Evolutionary conservation across 1,140 invertebrate species (phyloP).

Genomic region (Alviniconcha marisindica): DNA sequence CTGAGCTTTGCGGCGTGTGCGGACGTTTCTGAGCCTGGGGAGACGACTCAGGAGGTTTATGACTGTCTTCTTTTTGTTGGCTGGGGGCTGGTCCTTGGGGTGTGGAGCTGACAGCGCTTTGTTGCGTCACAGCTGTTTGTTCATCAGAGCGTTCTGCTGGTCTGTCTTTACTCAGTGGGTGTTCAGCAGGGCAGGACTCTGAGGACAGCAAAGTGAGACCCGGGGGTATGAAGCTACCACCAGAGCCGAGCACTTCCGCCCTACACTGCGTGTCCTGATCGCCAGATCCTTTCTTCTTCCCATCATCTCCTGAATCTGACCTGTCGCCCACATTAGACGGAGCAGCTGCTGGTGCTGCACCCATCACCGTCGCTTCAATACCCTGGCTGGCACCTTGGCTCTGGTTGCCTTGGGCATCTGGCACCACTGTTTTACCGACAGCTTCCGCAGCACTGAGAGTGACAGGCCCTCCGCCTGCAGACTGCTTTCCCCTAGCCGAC

Average conservation of each 20-base stretch:
- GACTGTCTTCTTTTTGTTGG: too few species aligned
- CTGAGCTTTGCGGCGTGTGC: neutral
- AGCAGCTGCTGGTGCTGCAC: too few species aligned
- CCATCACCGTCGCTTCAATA: neutral
- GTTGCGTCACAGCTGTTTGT: neutral
- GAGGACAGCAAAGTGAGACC: constrained; percentile 1
- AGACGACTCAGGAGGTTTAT: too few species aligned
- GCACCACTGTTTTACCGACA: neutral
- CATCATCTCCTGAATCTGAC: too few species aligned
- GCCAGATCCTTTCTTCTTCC: neutral
- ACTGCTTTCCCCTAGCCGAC: neutral
- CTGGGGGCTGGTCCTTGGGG: too few species aligned
- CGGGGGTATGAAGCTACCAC: neutral
- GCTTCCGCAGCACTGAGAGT: neutral
- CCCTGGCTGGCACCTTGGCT: neutral
- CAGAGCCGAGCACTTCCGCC: neutral
- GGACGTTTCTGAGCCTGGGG: neutral
- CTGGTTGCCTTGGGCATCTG: neutral
- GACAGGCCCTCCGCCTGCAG: neutral
- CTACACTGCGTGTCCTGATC: neutral
- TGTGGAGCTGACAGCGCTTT: neutral
- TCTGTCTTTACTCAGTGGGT: too few species aligned
- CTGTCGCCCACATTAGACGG: neutral
- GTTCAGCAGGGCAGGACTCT: too few species aligned
- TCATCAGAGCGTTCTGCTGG: too few species aligned